These are phyloP conservation scores for Montipora cactus DNA, from an alignment of 64 coral and sea anemone genomes.

Conservation along the genomic window DNA sequence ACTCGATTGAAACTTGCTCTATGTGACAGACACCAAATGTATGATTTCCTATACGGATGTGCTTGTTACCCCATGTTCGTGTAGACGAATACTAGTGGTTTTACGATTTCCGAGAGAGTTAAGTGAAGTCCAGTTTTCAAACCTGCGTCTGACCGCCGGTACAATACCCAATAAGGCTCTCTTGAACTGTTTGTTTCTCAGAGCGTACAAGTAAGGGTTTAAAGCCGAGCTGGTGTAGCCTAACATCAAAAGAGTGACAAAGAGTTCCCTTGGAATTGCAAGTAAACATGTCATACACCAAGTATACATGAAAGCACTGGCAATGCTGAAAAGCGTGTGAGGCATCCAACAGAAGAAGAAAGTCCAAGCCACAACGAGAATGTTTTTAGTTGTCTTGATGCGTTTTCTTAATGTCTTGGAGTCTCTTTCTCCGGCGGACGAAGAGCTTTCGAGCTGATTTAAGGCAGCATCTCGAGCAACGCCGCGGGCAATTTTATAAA, in stretches of 20 bases:
- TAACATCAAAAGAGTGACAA: constrained; percentile 58
- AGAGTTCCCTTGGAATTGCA: not conserved
- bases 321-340: constrained; percentile 78
- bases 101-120: not conserved
- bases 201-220: constrained; percentile 93
- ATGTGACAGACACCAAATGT: not conserved
- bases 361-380: constrained; percentile 79
- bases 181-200: constrained; percentile 85
- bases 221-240: constrained; percentile 83
- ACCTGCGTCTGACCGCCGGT: not conserved
- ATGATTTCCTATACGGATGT: not conserved
- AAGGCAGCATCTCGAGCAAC: not conserved
- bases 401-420: constrained; percentile 48
- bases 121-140: no score
- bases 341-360: constrained; percentile 98
- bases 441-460: not conserved
- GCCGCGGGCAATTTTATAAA: constrained; percentile 31
- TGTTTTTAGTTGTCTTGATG: constrained; percentile 82
- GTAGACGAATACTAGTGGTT: not conserved
- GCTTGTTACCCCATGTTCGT: not conserved
- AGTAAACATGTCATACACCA: constrained; percentile 9
- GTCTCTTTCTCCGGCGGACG: not conserved
- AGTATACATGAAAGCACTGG: not conserved
- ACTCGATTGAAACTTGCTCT: no score
- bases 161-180: constrained; percentile 67